Percentiles rank a stretch among this genome's conserved stretches.
Evolutionary conservation across 2,888 invertebrate species (phyloP).

Genomic region (Cheilosia pagana): DNA sequence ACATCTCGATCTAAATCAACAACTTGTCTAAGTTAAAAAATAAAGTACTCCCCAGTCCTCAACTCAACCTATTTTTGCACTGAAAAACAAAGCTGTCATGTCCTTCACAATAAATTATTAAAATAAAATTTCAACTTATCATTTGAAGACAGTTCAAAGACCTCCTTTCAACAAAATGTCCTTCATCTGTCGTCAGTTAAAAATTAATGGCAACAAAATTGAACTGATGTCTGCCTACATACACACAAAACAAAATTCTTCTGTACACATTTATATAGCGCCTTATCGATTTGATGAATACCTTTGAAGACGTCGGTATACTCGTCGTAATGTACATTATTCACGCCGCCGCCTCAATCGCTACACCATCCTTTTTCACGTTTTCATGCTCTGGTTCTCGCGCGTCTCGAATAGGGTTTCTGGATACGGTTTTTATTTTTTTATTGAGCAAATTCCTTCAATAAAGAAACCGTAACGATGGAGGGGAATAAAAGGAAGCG

Average conservation of each 20-base stretch:
- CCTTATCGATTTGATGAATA: conserved; percentile 71
- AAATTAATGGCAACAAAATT: conserved; percentile 23
- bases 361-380: conserved; percentile 63
- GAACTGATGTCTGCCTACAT: conserved; percentile 13
- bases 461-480: conserved; percentile 46
- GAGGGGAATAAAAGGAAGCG: not conserved
- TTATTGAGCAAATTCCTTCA: conserved; percentile 31
- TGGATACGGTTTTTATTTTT: conserved; percentile 10
- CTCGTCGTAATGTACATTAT: conserved; percentile 39
- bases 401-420: conserved; percentile 33
- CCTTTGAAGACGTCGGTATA: conserved; percentile 17
- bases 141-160: not conserved
- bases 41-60: no score
- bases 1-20: no score
- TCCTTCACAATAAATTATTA: not conserved
- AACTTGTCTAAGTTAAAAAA: no score
- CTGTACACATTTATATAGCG: conserved; percentile 9
- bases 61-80: not conserved
- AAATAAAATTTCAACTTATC: not conserved
- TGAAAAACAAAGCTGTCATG: not conserved
- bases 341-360: conserved; percentile 29
- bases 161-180: not conserved
- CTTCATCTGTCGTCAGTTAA: conserved; percentile 7
- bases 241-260: not conserved
- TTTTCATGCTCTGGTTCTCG: conserved; percentile 59